Evolutionary conservation across 2,888 invertebrate genomes (phyloP).

Genomic region (Cheilosia grossa): DNA sequence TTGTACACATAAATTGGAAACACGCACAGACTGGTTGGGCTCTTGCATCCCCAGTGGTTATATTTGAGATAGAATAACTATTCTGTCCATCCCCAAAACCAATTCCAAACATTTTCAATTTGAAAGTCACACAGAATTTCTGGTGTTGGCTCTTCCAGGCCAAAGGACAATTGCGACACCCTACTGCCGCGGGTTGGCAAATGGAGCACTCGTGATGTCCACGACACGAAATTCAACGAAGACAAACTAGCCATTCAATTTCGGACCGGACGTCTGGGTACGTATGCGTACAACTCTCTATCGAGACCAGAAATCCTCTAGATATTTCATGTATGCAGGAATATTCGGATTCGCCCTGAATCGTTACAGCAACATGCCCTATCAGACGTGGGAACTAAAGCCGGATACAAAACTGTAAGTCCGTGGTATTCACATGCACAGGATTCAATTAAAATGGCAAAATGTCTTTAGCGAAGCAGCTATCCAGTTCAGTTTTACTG

Average conservation of each 20-base stretch:
- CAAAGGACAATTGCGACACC: constrained; percentile 8
- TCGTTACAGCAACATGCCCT: constrained; percentile 91
- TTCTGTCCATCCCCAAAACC: neutral
- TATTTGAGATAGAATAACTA: constrained; percentile 9
- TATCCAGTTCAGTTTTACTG: constrained; percentile 84
- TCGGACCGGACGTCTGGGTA: constrained; percentile 88
- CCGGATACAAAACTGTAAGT: constrained; percentile 85
- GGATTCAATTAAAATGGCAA: neutral
- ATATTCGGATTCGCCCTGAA: constrained; percentile 90
- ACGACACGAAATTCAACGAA: constrained; percentile 92
- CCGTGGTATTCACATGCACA: neutral
- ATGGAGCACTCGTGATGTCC: constrained; percentile 90
- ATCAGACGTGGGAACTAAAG: constrained; percentile 93
- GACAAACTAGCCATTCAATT: constrained; percentile 91
- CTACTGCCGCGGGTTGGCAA: constrained; percentile 80
- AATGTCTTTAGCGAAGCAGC: constrained; percentile 78
- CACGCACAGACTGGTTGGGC: neutral
- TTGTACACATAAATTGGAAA: constrained; percentile 3
- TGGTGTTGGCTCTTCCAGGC: constrained; percentile 39
- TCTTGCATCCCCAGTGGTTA: neutral
- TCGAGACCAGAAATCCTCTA: neutral
- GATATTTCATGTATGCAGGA: constrained; percentile 81
- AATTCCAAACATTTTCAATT: constrained; percentile 27
- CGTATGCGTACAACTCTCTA: constrained; percentile 56
- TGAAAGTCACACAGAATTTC: constrained; percentile 19